Conservation (phyloP, 2,888 invertebrate species). For the Diaprepes abbreviatus region DNA sequence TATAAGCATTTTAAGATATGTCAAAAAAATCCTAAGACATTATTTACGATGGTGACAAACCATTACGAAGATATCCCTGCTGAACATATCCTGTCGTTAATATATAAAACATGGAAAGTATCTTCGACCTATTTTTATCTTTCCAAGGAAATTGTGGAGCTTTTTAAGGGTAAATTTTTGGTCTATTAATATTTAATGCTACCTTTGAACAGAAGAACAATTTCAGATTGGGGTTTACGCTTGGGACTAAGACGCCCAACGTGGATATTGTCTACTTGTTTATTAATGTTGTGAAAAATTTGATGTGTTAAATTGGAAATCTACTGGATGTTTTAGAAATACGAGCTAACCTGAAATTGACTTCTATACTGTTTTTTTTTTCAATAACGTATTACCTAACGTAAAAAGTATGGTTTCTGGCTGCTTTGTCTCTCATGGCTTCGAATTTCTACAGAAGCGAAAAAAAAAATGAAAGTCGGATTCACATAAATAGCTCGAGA, state of each 20-base stretch:
- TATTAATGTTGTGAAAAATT: not conserved
- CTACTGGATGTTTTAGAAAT: too few relatives aligned
- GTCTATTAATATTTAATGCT: conserved; percentile 6
- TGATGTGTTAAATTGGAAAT: too few relatives aligned
- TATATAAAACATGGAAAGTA: not conserved
- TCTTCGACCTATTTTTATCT: not conserved
- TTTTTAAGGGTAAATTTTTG: not conserved
- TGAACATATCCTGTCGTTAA: not conserved
- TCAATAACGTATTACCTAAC: too few relatives aligned
- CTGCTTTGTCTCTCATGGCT: too few relatives aligned
- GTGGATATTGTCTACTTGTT: not conserved
- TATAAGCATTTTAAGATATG: too few relatives aligned
- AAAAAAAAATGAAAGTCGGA: too few relatives aligned
- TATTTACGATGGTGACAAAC: not conserved
- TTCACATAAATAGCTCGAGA: too few relatives aligned
- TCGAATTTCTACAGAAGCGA: too few relatives aligned
- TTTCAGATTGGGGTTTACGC: not conserved
- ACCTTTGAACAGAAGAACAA: not conserved
- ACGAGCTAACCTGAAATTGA: too few relatives aligned
- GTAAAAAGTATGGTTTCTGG: too few relatives aligned
- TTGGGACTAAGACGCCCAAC: not conserved
- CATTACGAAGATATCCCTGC: not conserved
- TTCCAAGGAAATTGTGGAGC: not conserved
- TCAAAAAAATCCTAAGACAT: too few relatives aligned
- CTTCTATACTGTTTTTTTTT: too few relatives aligned